These are phyloP conservation scores for Brachyrhaphis roseni DNA, from an alignment of 2,797 vertebrate species.

Conservation along the genomic window DNA sequence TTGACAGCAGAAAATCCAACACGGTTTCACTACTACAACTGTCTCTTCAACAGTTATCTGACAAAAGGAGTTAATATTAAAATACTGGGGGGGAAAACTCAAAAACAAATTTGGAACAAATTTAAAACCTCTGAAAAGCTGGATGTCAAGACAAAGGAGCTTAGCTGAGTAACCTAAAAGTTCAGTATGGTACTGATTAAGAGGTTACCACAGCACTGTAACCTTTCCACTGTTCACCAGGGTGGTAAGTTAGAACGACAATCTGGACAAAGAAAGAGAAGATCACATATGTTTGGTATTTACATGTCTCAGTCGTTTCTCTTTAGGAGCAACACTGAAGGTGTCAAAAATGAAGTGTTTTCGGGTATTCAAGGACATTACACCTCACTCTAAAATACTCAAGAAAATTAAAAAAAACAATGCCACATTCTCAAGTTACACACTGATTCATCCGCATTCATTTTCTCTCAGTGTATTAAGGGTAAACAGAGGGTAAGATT, in stretches of 20 bases:
- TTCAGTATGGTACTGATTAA: slow-evolving; percentile 63
- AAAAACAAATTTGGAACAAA: neutral
- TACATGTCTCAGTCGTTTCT: slow-evolving; percentile 56
- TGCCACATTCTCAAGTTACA: slow-evolving; percentile 28
- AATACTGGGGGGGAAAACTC: neutral
- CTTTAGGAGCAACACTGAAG: slow-evolving; percentile 66
- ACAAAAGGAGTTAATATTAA: neutral
- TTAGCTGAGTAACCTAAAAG: slow-evolving; percentile 21
- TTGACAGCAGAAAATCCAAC: neutral
- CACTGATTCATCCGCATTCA: neutral
- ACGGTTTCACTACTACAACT: neutral
- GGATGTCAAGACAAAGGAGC: neutral
- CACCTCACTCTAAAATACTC: slow-evolving; percentile 37
- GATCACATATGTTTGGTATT: slow-evolving; percentile 72
- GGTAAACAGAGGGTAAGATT: slow-evolving; percentile 64
- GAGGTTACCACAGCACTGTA: slow-evolving; percentile 50
- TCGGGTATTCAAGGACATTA: slow-evolving; percentile 33
- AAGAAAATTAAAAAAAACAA: slow-evolving; percentile 29
- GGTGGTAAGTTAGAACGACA: slow-evolving; percentile 42
- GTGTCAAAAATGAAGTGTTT: slow-evolving; percentile 70
- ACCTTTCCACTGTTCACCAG: slow-evolving; percentile 56
- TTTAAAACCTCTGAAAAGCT: neutral
- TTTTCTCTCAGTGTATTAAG: neutral
- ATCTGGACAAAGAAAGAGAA: slow-evolving; percentile 34
- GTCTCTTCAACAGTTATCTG: neutral